Percentiles rank a stretch among this genome's conserved stretches.
Conservation (phyloP, 2,888 invertebrate species). For the Trisateles emortualis region DNA sequence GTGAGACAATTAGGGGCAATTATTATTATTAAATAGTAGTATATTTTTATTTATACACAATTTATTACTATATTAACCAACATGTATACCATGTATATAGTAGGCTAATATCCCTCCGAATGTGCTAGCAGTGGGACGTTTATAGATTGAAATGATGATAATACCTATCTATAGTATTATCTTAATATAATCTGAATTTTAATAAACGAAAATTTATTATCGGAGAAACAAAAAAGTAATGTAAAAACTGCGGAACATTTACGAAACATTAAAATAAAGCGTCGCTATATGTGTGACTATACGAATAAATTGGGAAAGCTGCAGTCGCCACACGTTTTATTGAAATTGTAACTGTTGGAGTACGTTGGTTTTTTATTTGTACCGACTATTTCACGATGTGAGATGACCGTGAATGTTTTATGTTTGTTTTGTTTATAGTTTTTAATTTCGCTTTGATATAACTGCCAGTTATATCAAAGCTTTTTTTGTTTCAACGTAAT, state of each 20-base stretch:
- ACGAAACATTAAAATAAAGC: slow-evolving; percentile 4
- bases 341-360: slow-evolving; percentile 2
- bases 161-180: no score
- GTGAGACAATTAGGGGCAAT: no score
- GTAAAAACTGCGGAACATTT: slow-evolving; percentile 1
- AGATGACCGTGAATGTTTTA: neutral
- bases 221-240: neutral
- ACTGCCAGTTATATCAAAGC: no score
- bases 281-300: slow-evolving; percentile 2
- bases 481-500: no score
- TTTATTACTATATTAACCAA: no score
- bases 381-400: neutral
- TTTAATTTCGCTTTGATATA: neutral
- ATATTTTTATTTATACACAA: no score
- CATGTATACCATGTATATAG: no score
- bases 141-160: no score
- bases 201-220: slow-evolving; percentile 8
- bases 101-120: no score
- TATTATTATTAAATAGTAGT: no score
- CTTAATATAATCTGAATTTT: no score
- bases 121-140: no score
- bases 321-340: slow-evolving; percentile 4
- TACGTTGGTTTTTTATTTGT: neutral
- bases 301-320: slow-evolving; percentile 3
- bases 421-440: neutral